These are phyloP conservation scores for Marcusenius ussheri DNA, from an alignment of 2,113 vertebrate genomes.

Conservation along the genomic window DNA sequence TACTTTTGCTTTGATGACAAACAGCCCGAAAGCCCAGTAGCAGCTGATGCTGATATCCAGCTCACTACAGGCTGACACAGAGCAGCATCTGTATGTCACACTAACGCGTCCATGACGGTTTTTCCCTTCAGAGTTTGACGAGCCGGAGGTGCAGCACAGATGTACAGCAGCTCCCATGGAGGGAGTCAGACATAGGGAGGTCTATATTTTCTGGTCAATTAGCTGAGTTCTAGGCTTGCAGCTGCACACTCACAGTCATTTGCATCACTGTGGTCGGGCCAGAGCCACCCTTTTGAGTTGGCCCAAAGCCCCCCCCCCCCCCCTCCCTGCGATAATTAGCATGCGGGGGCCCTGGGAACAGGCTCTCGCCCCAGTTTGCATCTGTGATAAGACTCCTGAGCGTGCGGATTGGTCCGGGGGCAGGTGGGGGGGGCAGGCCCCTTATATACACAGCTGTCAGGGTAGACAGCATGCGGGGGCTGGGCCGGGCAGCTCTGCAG, in stretches of 20 bases:
- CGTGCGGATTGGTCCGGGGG: neutral
- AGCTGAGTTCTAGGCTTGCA: neutral
- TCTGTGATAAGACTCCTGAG: conserved; percentile 1
- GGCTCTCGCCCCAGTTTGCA: neutral
- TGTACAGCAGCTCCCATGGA: neutral
- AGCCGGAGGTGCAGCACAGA: no score
- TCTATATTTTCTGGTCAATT: neutral
- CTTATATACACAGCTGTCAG: conserved; percentile 12
- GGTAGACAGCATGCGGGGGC: neutral
- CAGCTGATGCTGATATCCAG: neutral
- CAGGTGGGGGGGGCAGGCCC: neutral
- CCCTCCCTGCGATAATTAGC: neutral
- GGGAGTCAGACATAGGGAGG: neutral
- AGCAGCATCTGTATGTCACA: neutral
- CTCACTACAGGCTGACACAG: neutral
- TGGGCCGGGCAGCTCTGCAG: neutral
- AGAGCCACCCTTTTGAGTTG: neutral
- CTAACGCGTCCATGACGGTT: neutral
- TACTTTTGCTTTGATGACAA: neutral
- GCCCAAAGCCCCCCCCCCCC: neutral
- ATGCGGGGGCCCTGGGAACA: conserved; percentile 6
- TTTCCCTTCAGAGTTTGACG: neutral
- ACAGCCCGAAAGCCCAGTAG: neutral
- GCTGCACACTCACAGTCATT: neutral
- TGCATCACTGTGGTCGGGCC: neutral